Conservation (phyloP, 2,797 vertebrate species). For the Tangara arthus region DNA sequence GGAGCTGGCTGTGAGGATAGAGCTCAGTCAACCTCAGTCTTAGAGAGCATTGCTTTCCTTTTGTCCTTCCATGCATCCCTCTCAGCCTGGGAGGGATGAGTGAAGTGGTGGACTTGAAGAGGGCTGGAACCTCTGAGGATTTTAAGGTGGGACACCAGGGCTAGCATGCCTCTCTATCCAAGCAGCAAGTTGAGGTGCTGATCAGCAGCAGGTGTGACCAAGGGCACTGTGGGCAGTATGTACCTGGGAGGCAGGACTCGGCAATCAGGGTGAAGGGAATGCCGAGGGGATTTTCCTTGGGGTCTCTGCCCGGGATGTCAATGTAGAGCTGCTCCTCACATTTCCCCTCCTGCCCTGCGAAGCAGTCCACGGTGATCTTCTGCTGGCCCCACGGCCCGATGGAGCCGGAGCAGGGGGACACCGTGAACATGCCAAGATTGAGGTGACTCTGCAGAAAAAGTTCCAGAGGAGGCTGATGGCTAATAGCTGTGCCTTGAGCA, state of each 20-base stretch:
- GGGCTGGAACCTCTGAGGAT: neutral
- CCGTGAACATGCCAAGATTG: constrained; percentile 80
- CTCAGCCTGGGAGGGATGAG: neutral
- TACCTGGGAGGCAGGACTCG: constrained; percentile 76
- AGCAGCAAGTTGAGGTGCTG: neutral
- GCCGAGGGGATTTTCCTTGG: constrained; percentile 78
- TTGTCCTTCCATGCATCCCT: neutral
- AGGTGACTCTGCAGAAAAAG: constrained; percentile 73
- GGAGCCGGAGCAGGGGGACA: constrained; percentile 80
- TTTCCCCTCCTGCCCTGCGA: constrained; percentile 79
- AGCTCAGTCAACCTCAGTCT: neutral
- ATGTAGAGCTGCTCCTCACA: constrained; percentile 81
- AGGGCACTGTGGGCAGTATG: neutral
- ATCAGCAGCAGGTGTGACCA: neutral
- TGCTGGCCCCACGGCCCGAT: constrained; percentile 77
- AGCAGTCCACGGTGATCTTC: constrained; percentile 83
- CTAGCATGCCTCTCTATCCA: neutral
- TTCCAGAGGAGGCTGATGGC: neutral
- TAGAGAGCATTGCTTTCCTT: neutral
- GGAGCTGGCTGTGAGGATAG: neutral
- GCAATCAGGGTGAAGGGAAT: constrained; percentile 81
- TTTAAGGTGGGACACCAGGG: neutral
- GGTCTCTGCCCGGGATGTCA: constrained; percentile 83
- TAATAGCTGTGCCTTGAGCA: neutral
- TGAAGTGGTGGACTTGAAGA: neutral